Base-by-base conservation (phyloP, 1,140 invertebrate species). In the Steinernema khuongi region DNA sequence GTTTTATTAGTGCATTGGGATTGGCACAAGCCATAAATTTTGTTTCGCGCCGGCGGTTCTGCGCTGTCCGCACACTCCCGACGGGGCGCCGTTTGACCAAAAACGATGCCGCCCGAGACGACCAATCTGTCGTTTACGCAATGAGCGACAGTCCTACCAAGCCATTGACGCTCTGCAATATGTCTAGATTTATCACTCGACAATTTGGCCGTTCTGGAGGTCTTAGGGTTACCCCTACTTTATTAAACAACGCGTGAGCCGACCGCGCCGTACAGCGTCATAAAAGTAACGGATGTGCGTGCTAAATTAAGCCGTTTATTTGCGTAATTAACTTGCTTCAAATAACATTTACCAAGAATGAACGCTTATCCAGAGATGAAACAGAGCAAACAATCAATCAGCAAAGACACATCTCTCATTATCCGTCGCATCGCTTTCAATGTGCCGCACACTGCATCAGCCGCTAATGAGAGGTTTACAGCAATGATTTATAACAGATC, bases 51-150 rank as follows among this genome's bases (percentile, higher is more conserved):
- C 50, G 50, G 50, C 50, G 50, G 14, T 2, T 4, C 50, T 7
- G 7, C 36, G 36, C 50, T 17, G 11, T 14, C 50, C 14, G 50
- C 11, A 7, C 50, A 4, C 7, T 14, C 11, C 50, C 50, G 50
- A 22, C 50, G 50, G 22, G 11, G 50, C 11, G 50, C 50, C 50
- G 14, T 22, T 26, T 22, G 11, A 22, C 11, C 7, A 22, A 60
- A 11, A 60, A 11, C 50, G 50, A 22, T 26, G 11, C 22, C 22
- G 14, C 14, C 4, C 14, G 4, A 4, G 7, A 22, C 50, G 50
- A 22, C 50, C 50, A 60, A 60, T 60, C 50, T 60, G 50, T 60
- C 50, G 50, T 22, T 60, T 60, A 60, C 50, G 50, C 50, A 60
- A 60, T 60, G 22, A 60, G 19, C 50, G 50, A 60, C 50, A 60